Evolutionary conservation across 2,888 invertebrate genomes (phyloP).

Genomic region (Neoaliturus tenellus): DNA sequence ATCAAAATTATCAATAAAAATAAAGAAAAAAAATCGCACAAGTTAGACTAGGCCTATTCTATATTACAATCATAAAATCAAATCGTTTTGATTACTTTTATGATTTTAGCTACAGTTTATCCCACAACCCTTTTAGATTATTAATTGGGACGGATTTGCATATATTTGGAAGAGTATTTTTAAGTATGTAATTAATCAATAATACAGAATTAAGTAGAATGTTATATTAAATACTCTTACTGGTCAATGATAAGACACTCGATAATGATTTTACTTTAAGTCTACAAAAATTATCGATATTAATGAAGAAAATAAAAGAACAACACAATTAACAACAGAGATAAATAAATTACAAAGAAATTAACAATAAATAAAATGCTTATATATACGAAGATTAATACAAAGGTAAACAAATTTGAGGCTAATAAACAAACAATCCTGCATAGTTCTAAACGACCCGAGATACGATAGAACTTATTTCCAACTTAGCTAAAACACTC

Average conservation of each 20-base stretch:
- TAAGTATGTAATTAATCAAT: slow-evolving; percentile 13
- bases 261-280: background rate
- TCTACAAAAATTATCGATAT: background rate
- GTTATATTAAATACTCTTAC: background rate
- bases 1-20: background rate
- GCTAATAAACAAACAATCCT: slow-evolving; percentile 32
- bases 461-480: background rate
- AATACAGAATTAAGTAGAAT: background rate
- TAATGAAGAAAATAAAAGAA: slow-evolving; percentile 16
- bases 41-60: slow-evolving; percentile 15
- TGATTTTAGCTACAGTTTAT: slow-evolving; percentile 16
- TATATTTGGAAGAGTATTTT: slow-evolving; percentile 11
- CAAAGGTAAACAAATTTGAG: background rate
- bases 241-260: background rate
- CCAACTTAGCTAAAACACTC: slow-evolving; percentile 7
- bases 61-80: slow-evolving; percentile 24
- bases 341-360: slow-evolving; percentile 40
- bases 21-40: background rate
- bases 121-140: slow-evolving; percentile 16
- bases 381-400: slow-evolving; percentile 30
- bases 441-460: slow-evolving; percentile 4
- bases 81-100: slow-evolving; percentile 18
- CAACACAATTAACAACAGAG: slow-evolving; percentile 9
- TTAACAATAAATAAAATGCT: slow-evolving; percentile 46
- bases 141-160: slow-evolving; percentile 34